Base-by-base conservation (phyloP, 2,113 vertebrate species). In the Pantherophis guttatus region DNA sequence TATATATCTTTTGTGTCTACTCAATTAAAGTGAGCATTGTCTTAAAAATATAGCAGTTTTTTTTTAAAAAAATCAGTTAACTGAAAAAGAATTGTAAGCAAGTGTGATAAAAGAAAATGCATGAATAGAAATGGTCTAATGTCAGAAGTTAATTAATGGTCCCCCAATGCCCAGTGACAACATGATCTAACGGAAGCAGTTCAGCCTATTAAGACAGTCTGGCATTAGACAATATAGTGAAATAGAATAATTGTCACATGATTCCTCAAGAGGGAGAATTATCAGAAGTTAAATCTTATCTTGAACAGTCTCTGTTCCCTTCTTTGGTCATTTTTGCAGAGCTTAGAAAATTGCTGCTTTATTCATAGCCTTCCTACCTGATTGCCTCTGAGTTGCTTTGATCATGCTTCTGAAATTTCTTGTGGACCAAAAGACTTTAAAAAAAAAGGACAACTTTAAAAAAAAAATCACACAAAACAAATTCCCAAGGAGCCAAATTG, bases 361-460 rank as follows among this genome's bases (percentile, higher is more conserved):
- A 87, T 54, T 50, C 48, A 39, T 3, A 39, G 21, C 2, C 1
- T 70, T n/a, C 12, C 86, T 26, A 0, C 52, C 21, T 62, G 19
- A 70, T 24, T 57, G 13, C 33, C 21, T 3, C 10, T 92, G 57
- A 53, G 57, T 24, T 65, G 57, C 44, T 29, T 52, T 75, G 54
- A 23, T 23, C 94, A 23, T 88, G 91, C 54, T 2, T 91, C 85
- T 95, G 53, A 90, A 92, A 57, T 90, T 91, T 44, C 9, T 39
- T 75, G 23, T 2, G 3, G 54, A 12, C 94, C 52, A 19, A 50
- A 55, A 1, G 48, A 44, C 50, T 48, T 12, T 55, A 3, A 24
- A 29, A 50, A 15, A 1, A 90, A 53, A 6, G 0, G 0, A 39
- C 17, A 13, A n/a, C 23, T 59, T 44, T 1, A 50, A 10, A 55